phyloP scores from a whole-genome alignment of 2,113 vertebrate genomes.

The Ceratotherium simum region DNA sequence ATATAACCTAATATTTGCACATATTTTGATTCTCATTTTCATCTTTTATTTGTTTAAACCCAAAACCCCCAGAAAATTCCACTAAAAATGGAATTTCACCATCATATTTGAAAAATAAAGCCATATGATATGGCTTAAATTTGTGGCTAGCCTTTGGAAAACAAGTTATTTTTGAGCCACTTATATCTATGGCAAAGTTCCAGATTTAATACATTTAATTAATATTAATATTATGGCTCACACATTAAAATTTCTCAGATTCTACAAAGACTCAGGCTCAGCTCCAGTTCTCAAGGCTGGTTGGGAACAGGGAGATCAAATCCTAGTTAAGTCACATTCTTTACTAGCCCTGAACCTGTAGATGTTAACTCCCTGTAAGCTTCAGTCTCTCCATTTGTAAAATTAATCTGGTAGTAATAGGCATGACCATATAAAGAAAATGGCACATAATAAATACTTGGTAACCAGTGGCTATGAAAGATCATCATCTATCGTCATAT shows the following conservation, averaged over 20 bases:
- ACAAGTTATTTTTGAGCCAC: not conserved
- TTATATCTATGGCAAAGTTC: not conserved
- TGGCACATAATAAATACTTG: not conserved
- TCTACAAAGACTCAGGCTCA: not conserved
- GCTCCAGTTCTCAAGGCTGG: not conserved
- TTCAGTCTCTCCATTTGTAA: not conserved
- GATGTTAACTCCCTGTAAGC: not conserved
- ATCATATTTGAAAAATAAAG: conserved; percentile 4
- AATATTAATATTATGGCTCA: not conserved
- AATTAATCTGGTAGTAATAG: not conserved
- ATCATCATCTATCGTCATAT: not conserved
- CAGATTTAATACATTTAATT: not conserved
- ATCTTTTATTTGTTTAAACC: not conserved
- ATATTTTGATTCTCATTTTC: conserved; percentile 26
- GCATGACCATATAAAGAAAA: not conserved
- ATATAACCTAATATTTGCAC: not conserved
- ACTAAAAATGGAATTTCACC: not conserved
- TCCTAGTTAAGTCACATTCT: not conserved
- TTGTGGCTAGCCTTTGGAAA: not conserved
- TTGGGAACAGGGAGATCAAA: not conserved
- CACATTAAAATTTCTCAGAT: not conserved
- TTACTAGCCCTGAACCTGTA: not conserved
- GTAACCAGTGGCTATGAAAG: not conserved
- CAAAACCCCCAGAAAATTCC: not conserved
- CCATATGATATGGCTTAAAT: not conserved